phyloP scores from a whole-genome alignment of 1,140 invertebrate genomes.

The Lethrus apterus region DNA sequence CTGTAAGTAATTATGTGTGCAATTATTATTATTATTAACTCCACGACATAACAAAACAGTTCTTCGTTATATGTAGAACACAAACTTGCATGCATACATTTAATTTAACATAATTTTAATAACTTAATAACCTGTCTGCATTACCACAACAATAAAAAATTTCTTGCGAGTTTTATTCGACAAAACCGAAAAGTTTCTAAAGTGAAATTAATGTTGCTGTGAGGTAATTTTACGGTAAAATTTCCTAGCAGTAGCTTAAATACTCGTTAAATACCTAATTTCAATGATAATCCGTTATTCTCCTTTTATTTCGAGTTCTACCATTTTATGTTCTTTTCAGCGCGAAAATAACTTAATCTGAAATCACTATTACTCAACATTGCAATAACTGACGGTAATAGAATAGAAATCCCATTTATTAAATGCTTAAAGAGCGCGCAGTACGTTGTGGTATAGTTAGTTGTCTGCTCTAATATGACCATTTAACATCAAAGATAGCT shows the following conservation, averaged over 20 bases:
- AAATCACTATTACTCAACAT: constrained; percentile 4
- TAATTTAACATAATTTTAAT: neutral
- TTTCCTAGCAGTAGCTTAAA: constrained; percentile 13
- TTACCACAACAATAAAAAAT: too few species aligned
- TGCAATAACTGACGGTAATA: neutral
- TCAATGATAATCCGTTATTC: constrained; percentile 11
- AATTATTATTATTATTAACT: too few species aligned
- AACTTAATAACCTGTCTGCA: too few species aligned
- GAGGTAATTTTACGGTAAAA: constrained; percentile 13
- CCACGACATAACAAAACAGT: neutral
- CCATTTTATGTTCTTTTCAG: neutral
- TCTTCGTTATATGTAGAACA: neutral
- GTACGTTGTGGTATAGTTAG: constrained; percentile 1
- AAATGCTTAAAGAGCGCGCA: neutral
- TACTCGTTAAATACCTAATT: too few species aligned
- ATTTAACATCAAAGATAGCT: constrained; percentile 8
- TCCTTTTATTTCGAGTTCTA: constrained; percentile 4
- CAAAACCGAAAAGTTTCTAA: constrained; percentile 12
- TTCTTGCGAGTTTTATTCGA: neutral
- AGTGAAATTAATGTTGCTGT: constrained; percentile 14
- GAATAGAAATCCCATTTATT: constrained; percentile 8
- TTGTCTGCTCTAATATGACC: constrained; percentile 9
- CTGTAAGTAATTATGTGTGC: too few species aligned
- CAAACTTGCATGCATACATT: neutral
- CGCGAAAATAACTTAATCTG: constrained; percentile 3